Conservation (phyloP, 1,140 invertebrate species). For the Lucilia sericata region DNA sequence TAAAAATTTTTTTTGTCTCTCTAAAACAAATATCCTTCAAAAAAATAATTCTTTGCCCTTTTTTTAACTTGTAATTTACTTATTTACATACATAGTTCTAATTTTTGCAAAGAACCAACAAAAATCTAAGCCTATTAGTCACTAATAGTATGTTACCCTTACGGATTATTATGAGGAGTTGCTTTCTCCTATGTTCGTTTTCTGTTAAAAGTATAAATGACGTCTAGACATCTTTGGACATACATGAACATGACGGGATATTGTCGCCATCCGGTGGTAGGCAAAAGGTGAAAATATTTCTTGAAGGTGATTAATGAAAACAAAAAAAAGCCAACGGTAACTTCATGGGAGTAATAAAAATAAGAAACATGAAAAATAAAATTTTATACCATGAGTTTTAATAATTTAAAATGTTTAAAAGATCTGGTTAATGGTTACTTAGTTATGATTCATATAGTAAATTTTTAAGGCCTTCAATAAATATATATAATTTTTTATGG, state of each 20-base stretch:
- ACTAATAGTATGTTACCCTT: slow-evolving; percentile 26
- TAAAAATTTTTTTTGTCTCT: too few species aligned
- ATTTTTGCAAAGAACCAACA: neutral
- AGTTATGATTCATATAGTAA: too few species aligned
- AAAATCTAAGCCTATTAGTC: neutral
- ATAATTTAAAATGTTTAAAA: too few species aligned
- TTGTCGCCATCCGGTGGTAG: neutral
- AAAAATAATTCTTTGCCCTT: neutral
- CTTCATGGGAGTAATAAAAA: too few species aligned
- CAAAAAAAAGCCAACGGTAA: neutral
- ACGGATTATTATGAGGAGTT: slow-evolving; percentile 12
- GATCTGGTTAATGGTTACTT: too few species aligned
- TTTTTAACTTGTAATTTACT: neutral
- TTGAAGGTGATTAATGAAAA: slow-evolving; percentile 19
- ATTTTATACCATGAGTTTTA: too few species aligned
- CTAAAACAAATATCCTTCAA: too few species aligned
- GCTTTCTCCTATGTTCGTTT: neutral
- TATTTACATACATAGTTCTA: neutral
- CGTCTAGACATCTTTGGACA: slow-evolving; percentile 23
- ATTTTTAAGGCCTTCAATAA: too few species aligned
- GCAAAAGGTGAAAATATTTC: slow-evolving; percentile 5
- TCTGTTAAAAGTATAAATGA: slow-evolving; percentile 25
- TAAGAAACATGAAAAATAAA: too few species aligned
- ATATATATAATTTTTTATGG: too few species aligned
- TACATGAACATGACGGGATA: neutral